phyloP scores from a whole-genome alignment of 2,888 invertebrate species.

The Deroplatys truncata region DNA sequence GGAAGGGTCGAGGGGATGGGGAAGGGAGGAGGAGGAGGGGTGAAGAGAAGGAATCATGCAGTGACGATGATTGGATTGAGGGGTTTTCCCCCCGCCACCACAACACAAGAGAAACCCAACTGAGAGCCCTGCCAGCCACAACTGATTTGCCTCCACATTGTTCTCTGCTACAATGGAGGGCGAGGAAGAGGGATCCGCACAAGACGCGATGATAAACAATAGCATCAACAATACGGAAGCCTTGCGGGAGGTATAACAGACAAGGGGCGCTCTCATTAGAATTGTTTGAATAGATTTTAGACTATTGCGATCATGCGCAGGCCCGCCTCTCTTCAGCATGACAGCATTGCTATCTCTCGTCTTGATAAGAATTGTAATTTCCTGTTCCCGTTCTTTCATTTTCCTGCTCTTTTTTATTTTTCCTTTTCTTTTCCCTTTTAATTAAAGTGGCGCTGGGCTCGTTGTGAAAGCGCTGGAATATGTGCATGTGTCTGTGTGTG shows the following conservation, averaged over 20 bases:
- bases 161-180: background rate
- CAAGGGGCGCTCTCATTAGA: background rate
- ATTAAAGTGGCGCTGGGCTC: background rate
- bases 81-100: background rate
- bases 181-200: background rate
- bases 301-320: background rate
- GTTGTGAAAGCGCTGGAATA: background rate
- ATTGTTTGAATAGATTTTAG: constrained; percentile 1
- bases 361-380: constrained; percentile 9
- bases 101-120: constrained; percentile 2
- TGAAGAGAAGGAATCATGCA: constrained; percentile 5
- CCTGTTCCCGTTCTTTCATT: background rate
- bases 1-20: background rate
- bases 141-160: background rate
- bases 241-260: background rate
- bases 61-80: constrained; percentile 18
- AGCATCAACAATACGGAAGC: constrained; percentile 5
- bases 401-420: background rate
- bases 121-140: background rate
- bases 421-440: background rate
- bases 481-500: background rate
- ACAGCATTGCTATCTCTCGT: background rate
- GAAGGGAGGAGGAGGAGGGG: background rate
- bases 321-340: background rate
- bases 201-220: constrained; percentile 8